These are phyloP conservation scores for Larimichthys polyactis DNA, from an alignment of 2,113 vertebrate species.

Conservation along the genomic window DNA sequence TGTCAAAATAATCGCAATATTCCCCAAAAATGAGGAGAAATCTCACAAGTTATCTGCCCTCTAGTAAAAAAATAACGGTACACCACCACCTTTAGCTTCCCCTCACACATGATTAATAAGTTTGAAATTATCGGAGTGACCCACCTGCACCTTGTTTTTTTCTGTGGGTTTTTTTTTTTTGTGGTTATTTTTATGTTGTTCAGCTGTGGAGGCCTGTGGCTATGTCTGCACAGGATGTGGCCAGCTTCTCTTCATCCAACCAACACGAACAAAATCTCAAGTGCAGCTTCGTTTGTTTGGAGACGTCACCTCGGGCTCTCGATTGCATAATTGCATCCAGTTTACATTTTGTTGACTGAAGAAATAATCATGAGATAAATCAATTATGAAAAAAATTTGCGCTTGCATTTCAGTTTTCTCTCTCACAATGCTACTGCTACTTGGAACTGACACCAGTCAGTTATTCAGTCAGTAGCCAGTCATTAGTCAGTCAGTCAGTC, in stretches of 20 bases:
- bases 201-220: neutral
- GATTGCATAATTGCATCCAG: neutral
- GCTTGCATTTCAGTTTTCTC: neutral
- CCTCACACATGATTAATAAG: neutral
- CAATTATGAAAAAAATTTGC: neutral
- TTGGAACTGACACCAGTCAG: neutral
- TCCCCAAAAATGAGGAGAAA: too few species aligned
- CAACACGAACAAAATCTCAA: neutral
- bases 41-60: too few species aligned
- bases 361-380: neutral
- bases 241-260: neutral
- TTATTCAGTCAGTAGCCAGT: neutral
- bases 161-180: neutral
- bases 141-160: neutral
- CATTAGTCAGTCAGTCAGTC: neutral
- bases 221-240: neutral
- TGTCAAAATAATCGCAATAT: too few species aligned
- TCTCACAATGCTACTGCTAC: neutral
- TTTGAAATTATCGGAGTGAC: neutral
- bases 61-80: neutral
- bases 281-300: neutral
- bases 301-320: neutral
- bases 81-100: neutral
- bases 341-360: neutral
- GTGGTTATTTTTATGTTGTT: neutral